A percentile compares a stretch with the other conserved stretches of the same genome.
Conservation (phyloP, 2,888 invertebrate species). For the Thalpophila matura region DNA sequence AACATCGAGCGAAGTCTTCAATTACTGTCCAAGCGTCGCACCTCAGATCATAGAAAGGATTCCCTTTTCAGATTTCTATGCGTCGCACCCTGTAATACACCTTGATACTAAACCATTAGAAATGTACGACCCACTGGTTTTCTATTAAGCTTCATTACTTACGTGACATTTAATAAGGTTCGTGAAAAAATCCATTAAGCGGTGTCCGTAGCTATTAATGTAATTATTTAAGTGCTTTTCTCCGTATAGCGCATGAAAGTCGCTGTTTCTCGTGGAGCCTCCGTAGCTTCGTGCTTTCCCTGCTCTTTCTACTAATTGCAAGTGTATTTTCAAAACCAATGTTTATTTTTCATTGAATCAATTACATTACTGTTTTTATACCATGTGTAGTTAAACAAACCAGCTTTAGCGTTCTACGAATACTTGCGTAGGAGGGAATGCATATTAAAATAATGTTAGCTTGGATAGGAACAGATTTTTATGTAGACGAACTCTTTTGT, state of each 20-base stretch:
- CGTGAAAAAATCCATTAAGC: constrained; percentile 40
- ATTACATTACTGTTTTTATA: constrained; percentile 8
- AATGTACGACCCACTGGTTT: constrained; percentile 4
- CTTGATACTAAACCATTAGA: constrained; percentile 6
- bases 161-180: constrained; percentile 30
- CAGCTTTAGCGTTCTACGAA: constrained; percentile 20
- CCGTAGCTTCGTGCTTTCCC: constrained; percentile 44
- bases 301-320: constrained; percentile 31
- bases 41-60: no score
- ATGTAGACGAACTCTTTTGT: constrained; percentile 20
- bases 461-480: constrained; percentile 16
- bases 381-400: constrained; percentile 18
- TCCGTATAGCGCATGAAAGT: constrained; percentile 44
- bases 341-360: constrained; percentile 29
- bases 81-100: background rate
- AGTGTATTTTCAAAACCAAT: constrained; percentile 8
- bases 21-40: constrained; percentile 16
- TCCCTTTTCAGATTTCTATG: no score
- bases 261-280: constrained; percentile 27
- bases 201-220: constrained; percentile 11
- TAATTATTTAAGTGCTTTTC: constrained; percentile 56
- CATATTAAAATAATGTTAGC: constrained; percentile 15
- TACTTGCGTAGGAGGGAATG: constrained; percentile 33
- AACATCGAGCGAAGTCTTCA: constrained; percentile 6
- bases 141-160: constrained; percentile 29